Evolutionary conservation across 2,888 invertebrate species (phyloP).

Genomic region (Lydus trimaculatus): DNA sequence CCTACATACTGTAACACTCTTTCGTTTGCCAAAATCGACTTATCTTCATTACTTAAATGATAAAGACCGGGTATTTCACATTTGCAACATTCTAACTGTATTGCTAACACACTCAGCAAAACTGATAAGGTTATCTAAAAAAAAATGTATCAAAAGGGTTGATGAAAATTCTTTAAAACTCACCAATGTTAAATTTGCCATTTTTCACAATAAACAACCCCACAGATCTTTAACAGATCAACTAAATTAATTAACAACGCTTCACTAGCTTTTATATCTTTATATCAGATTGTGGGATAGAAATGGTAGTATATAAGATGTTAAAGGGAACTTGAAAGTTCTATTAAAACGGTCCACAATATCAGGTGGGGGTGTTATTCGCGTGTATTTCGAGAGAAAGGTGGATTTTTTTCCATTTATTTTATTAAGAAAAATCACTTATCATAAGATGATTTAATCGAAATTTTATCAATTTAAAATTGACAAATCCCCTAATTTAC

Average conservation of each 20-base stretch:
- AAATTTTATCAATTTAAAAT: no score
- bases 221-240: neutral
- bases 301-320: slow-evolving; percentile 1
- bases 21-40: neutral
- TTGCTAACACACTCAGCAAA: slow-evolving; percentile 18
- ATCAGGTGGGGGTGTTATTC: neutral
- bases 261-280: slow-evolving; percentile 27
- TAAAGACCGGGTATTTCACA: slow-evolving; percentile 4
- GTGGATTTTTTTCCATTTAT: slow-evolving; percentile 13
- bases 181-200: slow-evolving; percentile 21
- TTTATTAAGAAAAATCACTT: no score
- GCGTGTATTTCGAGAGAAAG: slow-evolving; percentile 28
- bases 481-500: no score
- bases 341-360: neutral
- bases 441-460: neutral
- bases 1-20: neutral
- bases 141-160: neutral
- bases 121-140: slow-evolving; percentile 21
- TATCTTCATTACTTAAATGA: neutral
- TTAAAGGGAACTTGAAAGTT: slow-evolving; percentile 17
- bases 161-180: neutral
- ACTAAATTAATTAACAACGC: slow-evolving; percentile 8
- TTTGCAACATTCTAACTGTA: slow-evolving; percentile 7
- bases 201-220: neutral
- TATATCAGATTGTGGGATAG: slow-evolving; percentile 15